These are phyloP conservation scores for Trilocha varians DNA, from an alignment of 2,888 invertebrate species.

Conservation along the genomic window DNA sequence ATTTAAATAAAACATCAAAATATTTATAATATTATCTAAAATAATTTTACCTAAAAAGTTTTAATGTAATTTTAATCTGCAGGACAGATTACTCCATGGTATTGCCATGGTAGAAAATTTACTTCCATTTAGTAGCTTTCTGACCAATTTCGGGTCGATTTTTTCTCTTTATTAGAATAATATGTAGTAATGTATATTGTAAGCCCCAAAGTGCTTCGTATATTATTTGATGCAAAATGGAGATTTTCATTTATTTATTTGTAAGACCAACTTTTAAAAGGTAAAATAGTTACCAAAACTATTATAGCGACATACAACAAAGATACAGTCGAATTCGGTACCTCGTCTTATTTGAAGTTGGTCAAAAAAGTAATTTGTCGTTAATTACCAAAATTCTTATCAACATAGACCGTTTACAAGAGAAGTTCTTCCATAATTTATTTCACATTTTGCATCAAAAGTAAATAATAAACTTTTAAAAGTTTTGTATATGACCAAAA, in stretches of 20 bases:
- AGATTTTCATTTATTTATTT: not conserved
- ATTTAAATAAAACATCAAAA: not conserved
- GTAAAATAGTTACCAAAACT: too few species aligned
- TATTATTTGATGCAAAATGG: not conserved
- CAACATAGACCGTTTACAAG: too few species aligned
- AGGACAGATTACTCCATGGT: not conserved
- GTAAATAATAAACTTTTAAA: not conserved
- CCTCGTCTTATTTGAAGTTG: too few species aligned
- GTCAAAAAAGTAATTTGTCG: too few species aligned
- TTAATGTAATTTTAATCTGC: not conserved
- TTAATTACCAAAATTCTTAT: too few species aligned
- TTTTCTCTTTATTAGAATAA: not conserved
- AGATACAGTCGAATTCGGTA: too few species aligned
- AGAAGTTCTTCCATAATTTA: too few species aligned
- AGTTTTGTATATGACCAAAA: slow-evolving; percentile 30
- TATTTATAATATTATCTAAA: not conserved
- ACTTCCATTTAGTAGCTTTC: not conserved
- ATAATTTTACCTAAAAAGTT: too few species aligned
- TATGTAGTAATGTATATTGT: not conserved
- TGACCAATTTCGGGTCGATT: not conserved
- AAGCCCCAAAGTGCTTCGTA: slow-evolving; percentile 1
- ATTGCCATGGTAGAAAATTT: not conserved
- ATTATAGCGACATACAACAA: too few species aligned
- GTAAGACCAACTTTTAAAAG: not conserved
- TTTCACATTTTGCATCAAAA: not conserved